Evolutionary conservation across 92 coral and sea anemone species (phyloP).

Genomic region (Porites evermanni): DNA sequence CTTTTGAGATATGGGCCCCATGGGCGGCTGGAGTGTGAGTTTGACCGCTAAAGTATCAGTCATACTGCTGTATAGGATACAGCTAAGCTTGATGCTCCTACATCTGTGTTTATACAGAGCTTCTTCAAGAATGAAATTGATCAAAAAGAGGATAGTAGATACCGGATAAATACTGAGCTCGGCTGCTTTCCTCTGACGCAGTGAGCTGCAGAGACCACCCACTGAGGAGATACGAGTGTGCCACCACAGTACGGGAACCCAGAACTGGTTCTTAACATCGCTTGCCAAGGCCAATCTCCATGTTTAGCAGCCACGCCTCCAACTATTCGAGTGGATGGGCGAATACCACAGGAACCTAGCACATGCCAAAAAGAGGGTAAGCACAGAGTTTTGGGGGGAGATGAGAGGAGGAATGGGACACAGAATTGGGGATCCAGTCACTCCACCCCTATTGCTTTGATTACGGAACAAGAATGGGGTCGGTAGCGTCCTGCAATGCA

Average conservation of each 20-base stretch:
- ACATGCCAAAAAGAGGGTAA: too few species aligned
- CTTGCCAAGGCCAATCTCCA: slow-evolving; percentile 77
- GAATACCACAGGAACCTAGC: slow-evolving; percentile 42
- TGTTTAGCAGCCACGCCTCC: slow-evolving; percentile 55
- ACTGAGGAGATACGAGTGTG: slow-evolving; percentile 54
- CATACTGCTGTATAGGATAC: too few species aligned
- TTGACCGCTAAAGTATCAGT: too few species aligned
- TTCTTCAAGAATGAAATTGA: neutral
- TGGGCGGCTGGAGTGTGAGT: too few species aligned
- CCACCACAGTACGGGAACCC: slow-evolving; percentile 66
- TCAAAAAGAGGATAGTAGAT: neutral
- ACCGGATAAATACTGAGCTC: slow-evolving; percentile 45
- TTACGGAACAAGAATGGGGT: too few species aligned
- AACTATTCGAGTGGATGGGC: slow-evolving; percentile 49
- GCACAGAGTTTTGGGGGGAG: too few species aligned
- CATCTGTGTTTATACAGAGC: too few species aligned
- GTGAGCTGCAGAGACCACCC: slow-evolving; percentile 64
- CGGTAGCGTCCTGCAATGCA: too few species aligned
- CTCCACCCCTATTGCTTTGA: neutral
- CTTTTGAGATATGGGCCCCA: too few species aligned
- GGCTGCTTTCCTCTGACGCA: slow-evolving; percentile 16
- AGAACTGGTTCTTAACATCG: slow-evolving; percentile 34
- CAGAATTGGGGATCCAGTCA: neutral
- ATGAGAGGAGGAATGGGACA: too few species aligned
- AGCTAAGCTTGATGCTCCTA: too few species aligned